A percentile compares a stretch with the other conserved stretches of the same genome.
Evolutionary conservation across 2,888 invertebrate species (phyloP).

Genomic region (Drosophila kuntzei): DNA sequence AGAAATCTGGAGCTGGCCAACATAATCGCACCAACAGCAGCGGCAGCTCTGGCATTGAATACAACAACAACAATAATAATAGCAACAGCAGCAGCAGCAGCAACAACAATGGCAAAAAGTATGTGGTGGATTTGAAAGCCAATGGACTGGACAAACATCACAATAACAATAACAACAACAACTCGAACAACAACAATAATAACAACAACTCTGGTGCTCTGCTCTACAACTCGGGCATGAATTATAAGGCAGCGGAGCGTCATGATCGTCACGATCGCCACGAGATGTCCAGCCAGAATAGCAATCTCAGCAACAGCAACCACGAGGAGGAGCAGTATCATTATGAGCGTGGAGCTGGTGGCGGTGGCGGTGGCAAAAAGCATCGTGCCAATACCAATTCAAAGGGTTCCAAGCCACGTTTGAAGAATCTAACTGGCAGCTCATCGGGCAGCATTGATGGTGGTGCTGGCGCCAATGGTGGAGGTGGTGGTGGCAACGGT

Average conservation of each 20-base stretch:
- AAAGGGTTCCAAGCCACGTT: conserved; percentile 85
- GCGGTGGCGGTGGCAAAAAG: conserved; percentile 80
- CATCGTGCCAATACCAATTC: conserved; percentile 85
- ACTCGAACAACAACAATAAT: conserved; percentile 28
- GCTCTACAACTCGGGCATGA: conserved; percentile 82
- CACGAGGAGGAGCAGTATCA: conserved; percentile 83
- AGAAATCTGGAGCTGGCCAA: conserved; percentile 78
- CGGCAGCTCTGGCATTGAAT: conserved; percentile 72
- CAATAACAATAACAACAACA: conserved; percentile 60
- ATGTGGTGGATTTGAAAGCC: conserved; percentile 64
- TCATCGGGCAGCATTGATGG: conserved; percentile 86
- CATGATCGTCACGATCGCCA: conserved; percentile 74
- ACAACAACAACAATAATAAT: conserved; percentile 59
- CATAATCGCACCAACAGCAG: conserved; percentile 73
- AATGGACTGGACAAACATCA: conserved; percentile 68
- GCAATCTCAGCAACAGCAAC: conserved; percentile 80
- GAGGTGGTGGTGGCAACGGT: conserved; percentile 83
- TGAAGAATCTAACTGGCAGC: conserved; percentile 85
- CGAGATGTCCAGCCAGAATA: conserved; percentile 75
- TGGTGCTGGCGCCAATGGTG: conserved; percentile 71
- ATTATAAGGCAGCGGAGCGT: conserved; percentile 75
- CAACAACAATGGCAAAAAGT: conserved; percentile 63
- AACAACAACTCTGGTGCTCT: conserved; percentile 47
- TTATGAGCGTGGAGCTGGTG: conserved; percentile 69
- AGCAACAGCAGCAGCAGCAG: conserved; percentile 57